Evolutionary conservation across 53 echinoderm and acorn worm genomes (phyloP).

Genomic region (Stichopus horrens): DNA sequence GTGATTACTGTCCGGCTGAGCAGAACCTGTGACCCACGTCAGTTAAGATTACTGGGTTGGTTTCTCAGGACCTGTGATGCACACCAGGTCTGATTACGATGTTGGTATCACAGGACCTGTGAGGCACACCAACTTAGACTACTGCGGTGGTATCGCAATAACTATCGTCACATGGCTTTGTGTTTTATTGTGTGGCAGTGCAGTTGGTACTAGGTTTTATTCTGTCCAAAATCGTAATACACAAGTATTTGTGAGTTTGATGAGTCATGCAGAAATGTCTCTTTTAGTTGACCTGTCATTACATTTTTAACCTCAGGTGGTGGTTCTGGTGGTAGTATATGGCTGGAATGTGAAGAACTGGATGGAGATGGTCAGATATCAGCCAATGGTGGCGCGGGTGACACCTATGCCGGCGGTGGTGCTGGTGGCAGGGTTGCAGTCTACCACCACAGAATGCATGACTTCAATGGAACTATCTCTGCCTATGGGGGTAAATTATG

Average conservation of each 20-base stretch:
- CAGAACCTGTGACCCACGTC: too few species aligned
- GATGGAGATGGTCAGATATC: constrained; percentile 79
- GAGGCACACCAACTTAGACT: too few species aligned
- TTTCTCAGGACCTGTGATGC: too few species aligned
- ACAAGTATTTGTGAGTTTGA: background rate
- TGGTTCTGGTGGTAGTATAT: constrained; percentile 83
- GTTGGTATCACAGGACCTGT: too few species aligned
- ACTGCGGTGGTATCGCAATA: too few species aligned
- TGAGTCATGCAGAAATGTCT: background rate
- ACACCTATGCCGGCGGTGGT: constrained; percentile 65
- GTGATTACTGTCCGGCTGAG: too few species aligned
- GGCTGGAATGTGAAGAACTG: constrained; percentile 86
- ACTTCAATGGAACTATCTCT: constrained; percentile 83
- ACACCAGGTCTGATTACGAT: too few species aligned
- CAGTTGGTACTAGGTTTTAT: background rate
- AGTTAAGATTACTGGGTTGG: too few species aligned
- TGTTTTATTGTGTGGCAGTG: background rate
- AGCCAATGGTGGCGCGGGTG: constrained; percentile 70
- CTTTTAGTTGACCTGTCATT: background rate
- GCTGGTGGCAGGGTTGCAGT: constrained; percentile 74
- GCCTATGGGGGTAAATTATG: constrained; percentile 69
- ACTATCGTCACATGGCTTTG: too few species aligned
- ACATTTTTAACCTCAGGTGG: constrained; percentile 55
- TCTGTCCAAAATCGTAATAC: background rate
- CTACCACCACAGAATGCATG: constrained; percentile 68